These are phyloP conservation scores for Caenorhabditis elegans DNA, from an alignment of 1,140 invertebrate species.

Conservation along the genomic window DNA sequence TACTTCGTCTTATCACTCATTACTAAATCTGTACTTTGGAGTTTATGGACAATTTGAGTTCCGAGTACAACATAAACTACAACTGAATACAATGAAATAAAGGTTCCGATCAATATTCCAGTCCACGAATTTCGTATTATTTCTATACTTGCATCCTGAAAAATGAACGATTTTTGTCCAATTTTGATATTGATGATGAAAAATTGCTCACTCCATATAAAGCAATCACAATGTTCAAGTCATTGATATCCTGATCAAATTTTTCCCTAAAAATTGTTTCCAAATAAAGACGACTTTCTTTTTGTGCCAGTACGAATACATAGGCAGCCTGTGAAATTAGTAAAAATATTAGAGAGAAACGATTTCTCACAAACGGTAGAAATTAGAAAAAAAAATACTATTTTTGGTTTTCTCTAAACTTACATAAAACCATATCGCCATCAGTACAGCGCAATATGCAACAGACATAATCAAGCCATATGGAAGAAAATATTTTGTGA, in stretches of 20 bases:
- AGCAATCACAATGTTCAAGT: too few relatives aligned
- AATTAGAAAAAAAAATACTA: background rate
- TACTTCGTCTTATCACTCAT: background rate
- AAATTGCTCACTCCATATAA: background rate
- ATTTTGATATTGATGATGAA: background rate
- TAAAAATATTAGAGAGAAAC: too few relatives aligned
- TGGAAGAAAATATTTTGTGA: background rate
- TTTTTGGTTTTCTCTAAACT: background rate
- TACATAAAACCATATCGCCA: background rate
- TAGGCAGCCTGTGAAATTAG: background rate
- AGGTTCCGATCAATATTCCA: background rate
- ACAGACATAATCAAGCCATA: background rate
- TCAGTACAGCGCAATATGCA: background rate
- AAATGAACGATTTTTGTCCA: background rate
- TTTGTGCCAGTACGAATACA: too few relatives aligned
- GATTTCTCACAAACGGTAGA: too few relatives aligned
- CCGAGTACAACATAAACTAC: background rate
- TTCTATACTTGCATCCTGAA: background rate
- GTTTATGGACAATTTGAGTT: background rate
- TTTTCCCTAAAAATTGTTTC: too few relatives aligned
- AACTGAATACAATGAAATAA: background rate
- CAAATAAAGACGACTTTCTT: too few relatives aligned
- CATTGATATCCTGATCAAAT: too few relatives aligned
- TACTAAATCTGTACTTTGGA: background rate
- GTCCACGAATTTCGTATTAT: background rate